A percentile compares a stretch with the other conserved stretches of the same genome.
These are phyloP conservation scores for Actinia equina DNA, from an alignment of 64 coral and sea anemone species.

Conservation along the genomic window DNA sequence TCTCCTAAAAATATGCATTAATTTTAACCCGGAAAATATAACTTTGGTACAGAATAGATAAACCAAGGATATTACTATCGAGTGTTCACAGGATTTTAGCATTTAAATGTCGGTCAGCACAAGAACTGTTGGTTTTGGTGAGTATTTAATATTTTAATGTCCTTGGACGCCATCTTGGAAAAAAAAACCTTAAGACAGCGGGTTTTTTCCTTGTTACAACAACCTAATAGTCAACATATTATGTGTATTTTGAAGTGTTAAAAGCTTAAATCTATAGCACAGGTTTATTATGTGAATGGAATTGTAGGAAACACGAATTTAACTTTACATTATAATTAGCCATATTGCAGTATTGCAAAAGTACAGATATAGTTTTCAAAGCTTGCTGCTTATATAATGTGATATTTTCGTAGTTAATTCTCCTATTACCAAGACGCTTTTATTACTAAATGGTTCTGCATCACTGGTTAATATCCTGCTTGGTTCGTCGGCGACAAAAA, in stretches of 20 bases:
- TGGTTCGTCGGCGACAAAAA: slow-evolving; percentile 60
- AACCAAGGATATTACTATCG: not conserved
- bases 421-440: slow-evolving; percentile 66
- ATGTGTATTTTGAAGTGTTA: too few relatives aligned
- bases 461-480: slow-evolving; percentile 76
- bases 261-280: too few relatives aligned
- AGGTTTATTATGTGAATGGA: too few relatives aligned
- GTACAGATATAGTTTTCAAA: too few relatives aligned
- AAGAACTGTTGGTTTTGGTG: slow-evolving; percentile 2
- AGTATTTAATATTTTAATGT: not conserved
- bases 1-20: not conserved
- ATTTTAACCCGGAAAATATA: not conserved
- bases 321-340: not conserved
- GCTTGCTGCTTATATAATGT: not conserved
- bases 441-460: slow-evolving; percentile 78
- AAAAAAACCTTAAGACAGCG: not conserved
- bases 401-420: slow-evolving; percentile 39
- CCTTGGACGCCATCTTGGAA: not conserved
- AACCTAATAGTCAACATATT: too few relatives aligned
- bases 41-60: not conserved
- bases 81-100: not conserved
- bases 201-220: too few relatives aligned
- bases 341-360: too few relatives aligned
- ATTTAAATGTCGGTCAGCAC: not conserved
- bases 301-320: not conserved